A percentile compares a stretch with the other conserved stretches of the same genome.
Evolutionary conservation across 1,140 invertebrate species (phyloP).

Genomic region (Ectropis grisescens): DNA sequence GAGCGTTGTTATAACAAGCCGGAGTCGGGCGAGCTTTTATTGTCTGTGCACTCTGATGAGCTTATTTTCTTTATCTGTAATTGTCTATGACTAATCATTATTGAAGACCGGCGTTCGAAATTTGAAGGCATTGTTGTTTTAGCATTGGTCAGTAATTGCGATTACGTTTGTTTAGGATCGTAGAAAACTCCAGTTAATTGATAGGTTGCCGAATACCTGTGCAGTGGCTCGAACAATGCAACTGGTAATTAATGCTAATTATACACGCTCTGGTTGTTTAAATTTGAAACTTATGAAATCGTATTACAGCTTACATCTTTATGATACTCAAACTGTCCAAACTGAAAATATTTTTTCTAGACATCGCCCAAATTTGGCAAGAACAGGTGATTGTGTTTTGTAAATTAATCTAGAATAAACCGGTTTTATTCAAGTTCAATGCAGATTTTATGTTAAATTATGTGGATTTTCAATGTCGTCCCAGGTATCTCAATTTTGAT

Average conservation of each 20-base stretch:
- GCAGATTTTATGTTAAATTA: too few species aligned
- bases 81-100: constrained; percentile 51
- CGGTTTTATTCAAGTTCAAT: too few species aligned
- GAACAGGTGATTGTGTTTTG: too few species aligned
- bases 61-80: constrained; percentile 57
- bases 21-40: constrained; percentile 48
- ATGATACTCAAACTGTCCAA: too few species aligned
- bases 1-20: constrained; percentile 39
- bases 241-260: too few species aligned
- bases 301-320: constrained; percentile 28
- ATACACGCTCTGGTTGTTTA: constrained; percentile 58
- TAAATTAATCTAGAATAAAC: too few species aligned
- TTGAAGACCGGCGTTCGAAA: constrained; percentile 33
- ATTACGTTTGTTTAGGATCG: constrained; percentile 54
- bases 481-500: too few species aligned
- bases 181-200: constrained; percentile 40
- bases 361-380: too few species aligned
- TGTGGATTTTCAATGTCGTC: too few species aligned
- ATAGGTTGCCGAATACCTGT: constrained; percentile 54
- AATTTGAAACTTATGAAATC: constrained; percentile 62
- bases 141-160: constrained; percentile 28
- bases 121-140: constrained; percentile 45
- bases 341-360: too few species aligned
- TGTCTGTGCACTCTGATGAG: constrained; percentile 60
- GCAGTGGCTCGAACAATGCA: constrained; percentile 56